These are phyloP conservation scores for Nycticebus coucang DNA, from an alignment of 2,113 vertebrate genomes.

Conservation along the genomic window DNA sequence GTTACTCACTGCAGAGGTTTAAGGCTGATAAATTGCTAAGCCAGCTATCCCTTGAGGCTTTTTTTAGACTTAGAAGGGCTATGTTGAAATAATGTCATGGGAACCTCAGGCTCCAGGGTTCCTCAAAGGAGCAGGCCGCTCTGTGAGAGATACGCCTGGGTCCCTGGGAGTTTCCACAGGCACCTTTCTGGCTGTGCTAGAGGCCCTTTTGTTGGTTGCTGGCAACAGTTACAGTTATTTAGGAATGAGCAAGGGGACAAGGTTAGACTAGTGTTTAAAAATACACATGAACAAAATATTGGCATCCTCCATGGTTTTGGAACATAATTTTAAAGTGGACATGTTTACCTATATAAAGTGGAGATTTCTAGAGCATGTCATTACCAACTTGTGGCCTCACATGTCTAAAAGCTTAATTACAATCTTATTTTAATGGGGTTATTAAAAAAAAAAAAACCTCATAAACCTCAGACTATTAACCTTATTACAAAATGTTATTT, in stretches of 20 bases:
- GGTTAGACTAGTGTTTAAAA: not conserved
- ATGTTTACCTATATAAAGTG: not conserved
- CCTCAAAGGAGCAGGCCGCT: not conserved
- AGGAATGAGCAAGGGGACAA: not conserved
- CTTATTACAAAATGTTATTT: not conserved
- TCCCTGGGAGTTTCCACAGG: not conserved
- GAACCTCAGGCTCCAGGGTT: not conserved
- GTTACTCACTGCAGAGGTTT: not conserved
- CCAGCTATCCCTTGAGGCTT: not conserved
- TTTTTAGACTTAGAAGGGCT: not conserved
- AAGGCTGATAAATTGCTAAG: not conserved
- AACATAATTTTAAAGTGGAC: not conserved
- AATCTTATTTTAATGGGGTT: not conserved
- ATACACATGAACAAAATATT: not conserved
- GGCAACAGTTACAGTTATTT: not conserved
- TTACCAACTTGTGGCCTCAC: not conserved
- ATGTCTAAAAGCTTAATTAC: not conserved
- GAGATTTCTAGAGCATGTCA: not conserved
- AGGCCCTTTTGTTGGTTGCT: not conserved
- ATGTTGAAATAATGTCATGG: slow-evolving; percentile 14
- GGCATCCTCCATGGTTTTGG: not conserved
- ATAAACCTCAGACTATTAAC: not conserved
- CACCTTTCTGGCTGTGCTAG: not conserved
- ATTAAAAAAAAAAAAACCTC: not conserved
- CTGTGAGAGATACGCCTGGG: fast-evolving